phyloP scores from a whole-genome alignment of 2,888 invertebrate species.

The Plebejus argus region DNA sequence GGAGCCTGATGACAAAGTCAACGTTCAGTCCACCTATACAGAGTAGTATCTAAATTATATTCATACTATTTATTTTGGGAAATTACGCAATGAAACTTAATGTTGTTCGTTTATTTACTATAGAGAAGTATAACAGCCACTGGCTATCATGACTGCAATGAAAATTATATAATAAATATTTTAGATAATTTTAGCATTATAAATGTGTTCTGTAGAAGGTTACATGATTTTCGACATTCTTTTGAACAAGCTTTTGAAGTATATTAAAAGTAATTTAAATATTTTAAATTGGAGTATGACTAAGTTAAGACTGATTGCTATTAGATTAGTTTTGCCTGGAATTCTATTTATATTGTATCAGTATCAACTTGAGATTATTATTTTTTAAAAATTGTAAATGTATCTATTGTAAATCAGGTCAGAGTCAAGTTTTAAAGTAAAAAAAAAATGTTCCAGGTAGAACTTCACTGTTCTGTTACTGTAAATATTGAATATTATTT shows the following conservation, averaged over 20 bases:
- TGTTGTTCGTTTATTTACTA: too few relatives aligned
- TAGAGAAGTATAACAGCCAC: not conserved
- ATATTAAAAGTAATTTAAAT: too few relatives aligned
- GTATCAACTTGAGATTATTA: not conserved
- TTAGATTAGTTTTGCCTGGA: not conserved
- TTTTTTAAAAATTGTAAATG: not conserved
- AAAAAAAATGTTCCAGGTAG: not conserved
- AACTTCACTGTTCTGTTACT: not conserved
- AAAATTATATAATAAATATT: not conserved
- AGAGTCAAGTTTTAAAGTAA: not conserved
- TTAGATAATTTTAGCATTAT: not conserved
- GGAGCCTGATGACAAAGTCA: slow-evolving; percentile 34
- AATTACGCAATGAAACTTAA: not conserved
- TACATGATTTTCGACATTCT: not conserved
- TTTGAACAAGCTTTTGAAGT: too few relatives aligned
- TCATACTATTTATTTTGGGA: not conserved
- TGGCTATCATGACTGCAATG: not conserved
- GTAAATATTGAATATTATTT: slow-evolving; percentile 28
- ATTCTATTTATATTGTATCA: not conserved
- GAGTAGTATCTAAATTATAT: not conserved
- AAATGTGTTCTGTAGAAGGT: not conserved
- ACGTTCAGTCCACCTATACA: not conserved
- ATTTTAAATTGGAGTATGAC: too few relatives aligned
- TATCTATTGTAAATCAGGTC: not conserved
- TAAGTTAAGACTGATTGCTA: slow-evolving; percentile 28